These are phyloP conservation scores for Drosophila lacteicornis DNA, from an alignment of 1,140 invertebrate species.

Conservation along the genomic window DNA sequence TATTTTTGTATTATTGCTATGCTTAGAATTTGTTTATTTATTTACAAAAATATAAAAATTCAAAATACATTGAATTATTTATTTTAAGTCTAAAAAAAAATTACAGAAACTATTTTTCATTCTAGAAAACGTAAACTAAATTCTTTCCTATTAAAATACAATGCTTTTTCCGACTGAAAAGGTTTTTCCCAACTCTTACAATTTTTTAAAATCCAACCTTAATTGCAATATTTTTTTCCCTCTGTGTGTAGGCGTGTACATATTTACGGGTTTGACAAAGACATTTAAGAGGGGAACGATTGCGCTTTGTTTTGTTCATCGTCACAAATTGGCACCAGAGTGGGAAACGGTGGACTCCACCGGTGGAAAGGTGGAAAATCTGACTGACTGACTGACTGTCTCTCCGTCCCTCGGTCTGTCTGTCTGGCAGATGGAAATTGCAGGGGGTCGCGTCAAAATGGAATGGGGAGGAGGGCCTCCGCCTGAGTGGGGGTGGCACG, in stretches of 20 bases:
- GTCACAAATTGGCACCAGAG: slow-evolving; percentile 52
- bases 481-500: slow-evolving; percentile 32
- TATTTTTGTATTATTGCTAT: neutral
- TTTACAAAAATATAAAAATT: no score
- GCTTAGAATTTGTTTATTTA: no score
- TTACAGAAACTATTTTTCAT: neutral
- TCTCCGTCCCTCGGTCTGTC: neutral
- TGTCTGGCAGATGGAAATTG: slow-evolving; percentile 22
- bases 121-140: accelerated
- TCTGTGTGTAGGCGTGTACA: slow-evolving; percentile 14
- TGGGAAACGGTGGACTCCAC: neutral
- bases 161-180: no score
- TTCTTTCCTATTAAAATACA: neutral
- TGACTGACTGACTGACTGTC: slow-evolving; percentile 30
- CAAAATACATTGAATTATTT: no score
- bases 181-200: neutral
- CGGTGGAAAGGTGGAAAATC: slow-evolving; percentile 39
- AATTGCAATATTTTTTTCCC: neutral
- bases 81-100: no score
- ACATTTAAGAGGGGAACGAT: slow-evolving; percentile 72
- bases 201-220: neutral
- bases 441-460: neutral
- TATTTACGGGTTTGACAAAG: slow-evolving; percentile 61
- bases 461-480: neutral
- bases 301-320: slow-evolving; percentile 70